Conservation (phyloP, 1,140 invertebrate species). For the Propsilocerus akamusi region DNA sequence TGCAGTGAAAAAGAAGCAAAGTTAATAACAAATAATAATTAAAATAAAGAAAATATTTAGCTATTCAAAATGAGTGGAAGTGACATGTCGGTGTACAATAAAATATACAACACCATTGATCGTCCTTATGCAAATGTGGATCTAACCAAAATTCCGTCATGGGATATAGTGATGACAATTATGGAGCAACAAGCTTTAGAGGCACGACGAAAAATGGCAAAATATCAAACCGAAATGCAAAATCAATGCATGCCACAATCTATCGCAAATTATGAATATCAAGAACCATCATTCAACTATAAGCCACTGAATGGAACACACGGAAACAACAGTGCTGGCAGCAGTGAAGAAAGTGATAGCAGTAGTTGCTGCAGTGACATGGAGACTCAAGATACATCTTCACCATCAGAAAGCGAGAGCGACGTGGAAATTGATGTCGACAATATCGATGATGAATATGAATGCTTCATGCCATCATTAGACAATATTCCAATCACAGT, state of each 20-base stretch:
- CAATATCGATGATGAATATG: neutral
- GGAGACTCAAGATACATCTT: too few relatives aligned
- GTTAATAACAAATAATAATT: neutral
- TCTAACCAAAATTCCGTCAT: neutral
- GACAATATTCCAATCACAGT: neutral
- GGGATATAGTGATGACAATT: neutral
- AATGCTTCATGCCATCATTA: neutral
- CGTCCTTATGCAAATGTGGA: neutral
- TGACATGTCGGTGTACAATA: neutral
- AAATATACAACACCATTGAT: neutral
- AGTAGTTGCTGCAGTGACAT: too few relatives aligned
- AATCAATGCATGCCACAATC: neutral
- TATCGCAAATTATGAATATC: neutral
- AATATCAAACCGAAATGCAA: neutral
- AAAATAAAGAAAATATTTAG: too few relatives aligned
- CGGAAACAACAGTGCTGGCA: neutral
- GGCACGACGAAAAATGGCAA: neutral
- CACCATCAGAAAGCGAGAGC: neutral
- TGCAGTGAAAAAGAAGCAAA: too few relatives aligned
- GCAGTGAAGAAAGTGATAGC: neutral
- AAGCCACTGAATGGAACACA: neutral
- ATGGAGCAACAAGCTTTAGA: neutral
- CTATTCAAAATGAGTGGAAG: conserved; percentile 3
- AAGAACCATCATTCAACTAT: neutral
- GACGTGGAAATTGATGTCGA: neutral